Base-by-base conservation (phyloP, 2,888 invertebrate species). In the Eugnorisma glareosa region DNA sequence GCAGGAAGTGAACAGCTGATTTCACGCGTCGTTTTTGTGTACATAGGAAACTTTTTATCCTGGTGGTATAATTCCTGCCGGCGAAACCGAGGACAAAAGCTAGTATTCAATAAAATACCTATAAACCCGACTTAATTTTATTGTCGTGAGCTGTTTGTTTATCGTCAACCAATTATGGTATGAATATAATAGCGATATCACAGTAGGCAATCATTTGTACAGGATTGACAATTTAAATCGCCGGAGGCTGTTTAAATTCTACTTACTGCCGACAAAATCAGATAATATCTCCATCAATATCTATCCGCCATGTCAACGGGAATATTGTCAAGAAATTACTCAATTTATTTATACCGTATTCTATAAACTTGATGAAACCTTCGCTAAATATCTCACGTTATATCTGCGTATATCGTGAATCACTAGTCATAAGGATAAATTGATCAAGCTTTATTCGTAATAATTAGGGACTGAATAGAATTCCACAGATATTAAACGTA, bases 81-180 rank as follows among this genome's bases (percentile, higher is more conserved):
- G 13, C 37, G n/a, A 64, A 40, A 64, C n/a, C 63, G 15, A 24
- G 0, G 40, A 15, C 63, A 40, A n/a, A 40, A 40, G 63, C n/a
- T n/a, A 64, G 63, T 82, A 75, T 75, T 79, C 51, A 82, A 74
- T 80, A 68, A 57, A 82, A 48, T 82, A 79, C 82, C 68, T 82
- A 68, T 68, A 48, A 48, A 24, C 48, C 48, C 15, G 73, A 66
- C 35, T 74, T 80, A 77, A 84, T 81, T 74, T 78, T 73, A 75
- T 48, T 72, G 73, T 77, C 73, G 73, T 73, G 73, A 70, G 57
- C 82, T 64, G 64, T 70, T 71, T 70, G 57, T 70, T 68, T 59
- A 76, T 68, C 21, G 67, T 51, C 43, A 18, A 81, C 57, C 48
- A 64, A 76, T 11, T 57, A 28, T 7, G 28, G 40, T 48, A 59